Evolutionary conservation across 1,140 invertebrate species (phyloP).

Genomic region (Listronotus bonariensis): DNA sequence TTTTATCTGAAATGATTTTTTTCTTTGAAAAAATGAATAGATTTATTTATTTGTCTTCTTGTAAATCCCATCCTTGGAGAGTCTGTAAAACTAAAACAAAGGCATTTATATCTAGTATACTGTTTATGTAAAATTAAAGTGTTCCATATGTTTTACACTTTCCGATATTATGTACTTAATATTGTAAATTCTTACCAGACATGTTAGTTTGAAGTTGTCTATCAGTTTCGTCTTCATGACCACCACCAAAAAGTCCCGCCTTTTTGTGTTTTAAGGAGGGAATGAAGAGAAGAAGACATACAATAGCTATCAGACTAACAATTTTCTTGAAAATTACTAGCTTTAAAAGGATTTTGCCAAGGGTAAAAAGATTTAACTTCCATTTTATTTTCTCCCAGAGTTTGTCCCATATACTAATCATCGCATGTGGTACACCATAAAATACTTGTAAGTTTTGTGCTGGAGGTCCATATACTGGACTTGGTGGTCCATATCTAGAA

Average conservation of each 20-base stretch:
- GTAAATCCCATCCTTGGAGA: too few relatives aligned
- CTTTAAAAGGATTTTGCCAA: slow-evolving; percentile 75
- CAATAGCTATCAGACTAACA: slow-evolving; percentile 73
- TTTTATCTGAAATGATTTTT: too few relatives aligned
- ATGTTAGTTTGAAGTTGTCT: background rate
- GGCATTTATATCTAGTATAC: too few relatives aligned
- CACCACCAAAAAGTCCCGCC: slow-evolving; percentile 12
- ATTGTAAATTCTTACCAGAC: background rate
- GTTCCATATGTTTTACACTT: too few relatives aligned
- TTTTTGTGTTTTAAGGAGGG: slow-evolving; percentile 65
- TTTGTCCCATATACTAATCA: slow-evolving; percentile 59
- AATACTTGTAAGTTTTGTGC: slow-evolving; percentile 40
- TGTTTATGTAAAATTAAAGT: too few relatives aligned
- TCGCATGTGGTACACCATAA: slow-evolving; percentile 59
- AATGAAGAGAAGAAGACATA: slow-evolving; percentile 74
- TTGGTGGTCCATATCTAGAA: slow-evolving; percentile 40
- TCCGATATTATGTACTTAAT: too few relatives aligned
- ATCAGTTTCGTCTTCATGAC: slow-evolving; percentile 30
- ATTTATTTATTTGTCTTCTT: too few relatives aligned
- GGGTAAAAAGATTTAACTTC: slow-evolving; percentile 71
- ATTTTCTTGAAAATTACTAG: slow-evolving; percentile 77
- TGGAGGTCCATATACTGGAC: slow-evolving; percentile 40
- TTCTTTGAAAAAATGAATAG: too few relatives aligned
- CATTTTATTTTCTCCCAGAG: slow-evolving; percentile 55
- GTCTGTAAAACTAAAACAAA: too few relatives aligned